A percentile compares a stretch with the other conserved stretches of the same genome.
Evolutionary conservation across 2,797 vertebrate genomes (phyloP).

Genomic region (Bucorvus abyssinicus): DNA sequence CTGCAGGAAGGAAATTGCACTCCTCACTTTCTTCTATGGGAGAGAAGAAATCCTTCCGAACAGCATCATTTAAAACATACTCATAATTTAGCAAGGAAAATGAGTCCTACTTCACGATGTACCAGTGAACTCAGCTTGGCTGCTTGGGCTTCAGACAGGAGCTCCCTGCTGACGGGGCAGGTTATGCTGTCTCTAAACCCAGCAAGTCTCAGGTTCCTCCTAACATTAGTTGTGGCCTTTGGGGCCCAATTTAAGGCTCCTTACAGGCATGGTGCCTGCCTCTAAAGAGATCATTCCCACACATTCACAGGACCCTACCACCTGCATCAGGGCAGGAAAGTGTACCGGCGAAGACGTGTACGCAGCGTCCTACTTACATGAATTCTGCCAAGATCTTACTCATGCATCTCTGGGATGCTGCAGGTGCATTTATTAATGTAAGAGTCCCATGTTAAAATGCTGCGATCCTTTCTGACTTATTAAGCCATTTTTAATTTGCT

Average conservation of each 20-base stretch:
- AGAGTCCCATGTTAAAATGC: constrained; percentile 8
- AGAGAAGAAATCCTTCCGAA: not conserved
- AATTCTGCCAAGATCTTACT: constrained; percentile 16
- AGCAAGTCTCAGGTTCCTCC: not conserved
- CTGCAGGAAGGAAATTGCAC: not conserved
- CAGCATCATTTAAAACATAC: not conserved
- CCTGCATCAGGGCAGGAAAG: constrained; percentile 3
- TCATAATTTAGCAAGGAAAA: not conserved
- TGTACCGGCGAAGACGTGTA: not conserved
- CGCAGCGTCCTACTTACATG: not conserved
- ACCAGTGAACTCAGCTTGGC: not conserved
- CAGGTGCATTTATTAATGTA: constrained; percentile 53
- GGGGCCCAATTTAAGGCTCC: not conserved
- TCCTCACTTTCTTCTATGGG: fast-evolving
- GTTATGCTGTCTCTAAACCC: not conserved
- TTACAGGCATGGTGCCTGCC: not conserved
- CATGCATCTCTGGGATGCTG: constrained; percentile 42
- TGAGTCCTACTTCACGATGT: not conserved
- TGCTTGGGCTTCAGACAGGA: not conserved
- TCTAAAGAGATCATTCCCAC: not conserved
- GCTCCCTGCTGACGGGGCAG: not conserved
- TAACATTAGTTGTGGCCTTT: not conserved
- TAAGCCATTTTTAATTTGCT: constrained; percentile 72
- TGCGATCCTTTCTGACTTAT: constrained; percentile 64
- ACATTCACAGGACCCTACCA: not conserved